These are phyloP conservation scores for Myzus persicae DNA, from an alignment of 1,140 invertebrate genomes.

Conservation along the genomic window DNA sequence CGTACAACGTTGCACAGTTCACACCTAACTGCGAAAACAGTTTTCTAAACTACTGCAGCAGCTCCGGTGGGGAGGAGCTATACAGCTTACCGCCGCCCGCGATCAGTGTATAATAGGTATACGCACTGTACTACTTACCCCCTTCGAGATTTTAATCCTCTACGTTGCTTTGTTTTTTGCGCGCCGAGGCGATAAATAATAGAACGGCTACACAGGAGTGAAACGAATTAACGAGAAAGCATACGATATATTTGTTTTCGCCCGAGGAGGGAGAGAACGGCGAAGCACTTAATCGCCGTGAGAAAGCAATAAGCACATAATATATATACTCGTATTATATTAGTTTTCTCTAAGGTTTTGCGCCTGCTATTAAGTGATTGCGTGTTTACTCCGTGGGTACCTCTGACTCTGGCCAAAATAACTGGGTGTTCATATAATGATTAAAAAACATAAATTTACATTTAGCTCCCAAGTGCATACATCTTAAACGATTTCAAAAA, in stretches of 20 bases:
- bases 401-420: background rate
- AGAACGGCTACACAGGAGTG: background rate
- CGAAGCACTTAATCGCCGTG: background rate
- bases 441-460: conserved; percentile 16
- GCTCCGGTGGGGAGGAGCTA: too few species aligned
- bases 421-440: conserved; percentile 5
- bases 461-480: background rate
- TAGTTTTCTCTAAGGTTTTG: background rate
- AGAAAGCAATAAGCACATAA: background rate
- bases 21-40: conserved; percentile 24
- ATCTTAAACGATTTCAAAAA: background rate
- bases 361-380: background rate
- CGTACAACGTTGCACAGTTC: background rate
- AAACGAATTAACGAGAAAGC: background rate
- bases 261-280: background rate
- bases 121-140: background rate
- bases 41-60: conserved; percentile 11
- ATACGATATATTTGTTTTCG: conserved; percentile 16
- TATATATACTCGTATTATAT: conserved; percentile 18
- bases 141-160: conserved; percentile 21
- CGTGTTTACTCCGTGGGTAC: background rate
- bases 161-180: background rate
- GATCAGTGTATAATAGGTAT: background rate
- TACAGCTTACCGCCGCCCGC: background rate
- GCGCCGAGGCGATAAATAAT: background rate